phyloP scores from a whole-genome alignment of 1,140 invertebrate genomes.

The Brachionus rubens region DNA sequence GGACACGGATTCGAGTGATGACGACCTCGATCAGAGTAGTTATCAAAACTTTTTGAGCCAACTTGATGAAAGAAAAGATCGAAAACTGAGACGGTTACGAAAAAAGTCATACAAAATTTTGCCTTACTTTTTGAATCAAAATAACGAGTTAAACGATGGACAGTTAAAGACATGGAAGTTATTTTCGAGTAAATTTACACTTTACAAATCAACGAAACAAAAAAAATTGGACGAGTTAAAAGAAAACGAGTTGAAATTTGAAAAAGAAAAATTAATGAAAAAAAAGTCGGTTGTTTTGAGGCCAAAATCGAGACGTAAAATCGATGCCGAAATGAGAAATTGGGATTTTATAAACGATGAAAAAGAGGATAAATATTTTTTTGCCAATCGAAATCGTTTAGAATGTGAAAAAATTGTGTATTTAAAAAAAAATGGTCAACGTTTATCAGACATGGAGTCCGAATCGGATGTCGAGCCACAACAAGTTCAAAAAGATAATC shows the following conservation, averaged over 20 bases:
- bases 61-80: background rate
- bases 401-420: constrained; percentile 32
- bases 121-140: constrained; percentile 30
- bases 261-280: constrained; percentile 3
- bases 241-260: background rate
- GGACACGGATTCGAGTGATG: background rate
- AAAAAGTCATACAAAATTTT: constrained; percentile 44
- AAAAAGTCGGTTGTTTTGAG: background rate
- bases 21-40: background rate
- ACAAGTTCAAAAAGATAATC: background rate
- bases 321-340: background rate
- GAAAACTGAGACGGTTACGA: background rate
- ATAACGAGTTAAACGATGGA: constrained; percentile 27
- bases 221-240: background rate
- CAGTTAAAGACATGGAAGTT: constrained; percentile 8
- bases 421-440: constrained; percentile 7
- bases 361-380: constrained; percentile 24
- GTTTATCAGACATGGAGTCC: background rate
- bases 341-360: constrained; percentile 22
- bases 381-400: background rate
- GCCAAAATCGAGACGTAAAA: background rate
- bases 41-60: background rate
- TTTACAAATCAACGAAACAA: background rate
- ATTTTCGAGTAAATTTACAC: constrained; percentile 3
- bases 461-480: background rate